Conservation (phyloP, 2,113 vertebrate genomes). For the Azemiops feae region DNA sequence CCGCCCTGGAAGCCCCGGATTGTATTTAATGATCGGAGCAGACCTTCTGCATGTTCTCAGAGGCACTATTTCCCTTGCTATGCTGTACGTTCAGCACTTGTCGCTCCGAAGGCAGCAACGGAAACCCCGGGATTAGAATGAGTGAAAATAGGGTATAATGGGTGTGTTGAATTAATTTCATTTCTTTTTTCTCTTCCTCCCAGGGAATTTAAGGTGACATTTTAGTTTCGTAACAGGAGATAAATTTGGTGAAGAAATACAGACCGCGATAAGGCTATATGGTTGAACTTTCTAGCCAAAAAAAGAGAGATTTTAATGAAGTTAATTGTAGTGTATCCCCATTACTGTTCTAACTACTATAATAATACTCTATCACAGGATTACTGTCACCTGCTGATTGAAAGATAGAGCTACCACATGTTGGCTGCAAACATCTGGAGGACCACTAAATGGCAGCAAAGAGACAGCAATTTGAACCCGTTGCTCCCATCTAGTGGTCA, state of each 20-base stretch:
- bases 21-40: too few relatives aligned
- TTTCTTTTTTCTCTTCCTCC: background rate
- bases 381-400: too few relatives aligned
- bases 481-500: background rate
- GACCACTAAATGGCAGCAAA: background rate
- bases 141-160: background rate
- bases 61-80: background rate
- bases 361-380: too few relatives aligned
- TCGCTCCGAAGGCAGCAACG: background rate
- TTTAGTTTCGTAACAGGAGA: background rate
- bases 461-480: background rate
- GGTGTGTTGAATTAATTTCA: background rate
- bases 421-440: background rate
- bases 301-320: background rate
- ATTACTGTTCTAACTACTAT: too few relatives aligned
- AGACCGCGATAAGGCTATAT: background rate
- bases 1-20: background rate
- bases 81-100: background rate
- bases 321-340: background rate
- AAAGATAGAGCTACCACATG: background rate
- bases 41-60: background rate
- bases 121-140: background rate
- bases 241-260: background rate
- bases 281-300: background rate
- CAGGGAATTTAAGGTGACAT: background rate